Conservation (phyloP, 2,888 invertebrate genomes). For the Drosophila borealis region DNA sequence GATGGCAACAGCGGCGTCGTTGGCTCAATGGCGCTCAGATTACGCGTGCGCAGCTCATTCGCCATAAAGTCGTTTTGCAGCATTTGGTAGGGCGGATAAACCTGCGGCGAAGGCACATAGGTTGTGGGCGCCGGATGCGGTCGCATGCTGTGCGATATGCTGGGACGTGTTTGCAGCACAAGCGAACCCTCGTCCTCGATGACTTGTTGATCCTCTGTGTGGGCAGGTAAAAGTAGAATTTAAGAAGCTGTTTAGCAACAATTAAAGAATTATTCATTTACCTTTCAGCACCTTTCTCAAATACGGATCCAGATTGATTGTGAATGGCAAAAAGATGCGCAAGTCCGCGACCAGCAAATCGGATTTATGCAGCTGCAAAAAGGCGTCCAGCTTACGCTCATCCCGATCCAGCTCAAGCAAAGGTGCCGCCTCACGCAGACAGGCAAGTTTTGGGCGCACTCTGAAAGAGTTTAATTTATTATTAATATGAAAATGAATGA, state of each 20-base stretch:
- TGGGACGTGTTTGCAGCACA: constrained; percentile 82
- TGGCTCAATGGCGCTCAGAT: constrained; percentile 74
- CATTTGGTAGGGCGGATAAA: constrained; percentile 81
- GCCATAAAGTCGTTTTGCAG: constrained; percentile 75
- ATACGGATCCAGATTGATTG: constrained; percentile 99
- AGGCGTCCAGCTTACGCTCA: constrained; percentile 97
- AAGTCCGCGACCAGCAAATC: constrained; percentile 94
- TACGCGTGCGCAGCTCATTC: constrained; percentile 81
- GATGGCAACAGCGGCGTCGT: constrained; percentile 77
- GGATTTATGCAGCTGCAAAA: constrained; percentile 94
- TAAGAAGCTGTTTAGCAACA: not conserved
- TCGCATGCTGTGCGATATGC: constrained; percentile 77
- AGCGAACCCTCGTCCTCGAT: constrained; percentile 87
- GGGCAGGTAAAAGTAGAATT: not conserved
- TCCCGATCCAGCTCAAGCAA: constrained; percentile 96
- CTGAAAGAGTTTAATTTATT: constrained; percentile 84
- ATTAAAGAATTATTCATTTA: constrained; percentile 79
- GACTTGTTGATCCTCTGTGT: constrained; percentile 89
- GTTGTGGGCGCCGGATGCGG: constrained; percentile 74
- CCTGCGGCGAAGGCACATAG: constrained; percentile 79
- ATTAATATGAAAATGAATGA: not conserved
- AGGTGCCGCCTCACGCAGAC: constrained; percentile 94
- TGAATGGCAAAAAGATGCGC: constrained; percentile 98
- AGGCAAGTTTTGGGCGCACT: constrained; percentile 92
- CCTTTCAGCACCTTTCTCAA: constrained; percentile 98